Evolutionary conservation across 2,113 vertebrate genomes (phyloP).

Genomic region (Cercocebus atys): DNA sequence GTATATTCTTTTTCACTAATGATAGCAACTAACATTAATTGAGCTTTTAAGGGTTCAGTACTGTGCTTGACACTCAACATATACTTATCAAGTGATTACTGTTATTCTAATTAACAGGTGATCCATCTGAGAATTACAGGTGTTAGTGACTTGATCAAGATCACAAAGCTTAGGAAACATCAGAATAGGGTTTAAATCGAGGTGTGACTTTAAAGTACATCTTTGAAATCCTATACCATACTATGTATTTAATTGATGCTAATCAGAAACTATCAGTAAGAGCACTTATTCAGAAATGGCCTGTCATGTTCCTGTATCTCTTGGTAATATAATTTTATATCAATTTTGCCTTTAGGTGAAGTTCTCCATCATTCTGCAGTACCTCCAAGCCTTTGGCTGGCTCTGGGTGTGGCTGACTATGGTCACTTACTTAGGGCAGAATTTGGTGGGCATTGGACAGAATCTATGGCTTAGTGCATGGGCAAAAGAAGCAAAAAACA

Average conservation of each 20-base stretch:
- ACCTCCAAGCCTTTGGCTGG: constrained; percentile 80
- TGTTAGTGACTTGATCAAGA: neutral
- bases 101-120: neutral
- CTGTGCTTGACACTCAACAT: neutral
- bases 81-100: neutral
- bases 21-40: neutral
- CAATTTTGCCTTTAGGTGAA: constrained; percentile 72
- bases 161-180: neutral
- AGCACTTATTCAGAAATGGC: neutral
- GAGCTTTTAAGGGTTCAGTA: neutral
- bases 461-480: constrained; percentile 82
- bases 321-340: neutral
- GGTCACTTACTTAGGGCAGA: constrained; percentile 77
- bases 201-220: neutral
- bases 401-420: constrained; percentile 74
- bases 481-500: constrained; percentile 78
- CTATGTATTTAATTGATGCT: neutral
- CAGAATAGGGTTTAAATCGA: neutral
- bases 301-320: neutral
- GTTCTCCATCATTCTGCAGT: constrained; percentile 76
- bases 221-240: neutral
- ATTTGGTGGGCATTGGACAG: constrained; percentile 77
- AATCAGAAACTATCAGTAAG: neutral
- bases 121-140: neutral
- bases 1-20: neutral